phyloP scores from a whole-genome alignment of 1,140 invertebrate genomes.

The Euglossa dilemma region DNA sequence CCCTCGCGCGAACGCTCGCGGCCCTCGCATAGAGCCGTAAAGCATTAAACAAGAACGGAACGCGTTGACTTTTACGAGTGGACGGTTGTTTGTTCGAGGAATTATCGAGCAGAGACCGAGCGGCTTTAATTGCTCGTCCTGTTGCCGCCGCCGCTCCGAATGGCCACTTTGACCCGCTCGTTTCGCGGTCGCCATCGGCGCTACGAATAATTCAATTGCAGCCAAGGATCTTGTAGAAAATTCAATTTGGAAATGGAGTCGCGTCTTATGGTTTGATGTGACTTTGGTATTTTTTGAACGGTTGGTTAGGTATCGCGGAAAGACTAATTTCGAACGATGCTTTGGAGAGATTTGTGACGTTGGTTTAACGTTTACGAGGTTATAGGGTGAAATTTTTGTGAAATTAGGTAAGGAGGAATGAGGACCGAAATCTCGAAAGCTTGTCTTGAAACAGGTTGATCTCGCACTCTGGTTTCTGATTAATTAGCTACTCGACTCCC shows the following conservation, averaged over 20 bases:
- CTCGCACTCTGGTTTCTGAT: too few species aligned
- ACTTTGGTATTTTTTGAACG: neutral
- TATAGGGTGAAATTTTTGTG: too few species aligned
- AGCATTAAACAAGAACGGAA: slow-evolving; percentile 66
- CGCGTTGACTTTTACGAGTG: slow-evolving; percentile 65
- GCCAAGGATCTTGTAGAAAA: neutral
- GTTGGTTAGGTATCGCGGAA: too few species aligned
- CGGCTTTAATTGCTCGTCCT: slow-evolving; percentile 47
- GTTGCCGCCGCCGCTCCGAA: slow-evolving; percentile 1
- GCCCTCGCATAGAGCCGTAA: slow-evolving; percentile 63
- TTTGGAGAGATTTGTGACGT: too few species aligned
- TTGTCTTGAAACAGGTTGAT: too few species aligned
- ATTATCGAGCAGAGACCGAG: slow-evolving; percentile 56
- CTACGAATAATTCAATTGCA: slow-evolving; percentile 16
- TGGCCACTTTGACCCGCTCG: slow-evolving; percentile 12
- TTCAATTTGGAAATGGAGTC: neutral
- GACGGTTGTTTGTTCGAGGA: slow-evolving; percentile 62
- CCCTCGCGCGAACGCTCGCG: slow-evolving; percentile 18
- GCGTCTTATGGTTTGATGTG: too few species aligned
- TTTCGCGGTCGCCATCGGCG: neutral
- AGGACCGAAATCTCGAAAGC: too few species aligned
- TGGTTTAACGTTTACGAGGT: too few species aligned
- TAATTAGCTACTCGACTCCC: too few species aligned
- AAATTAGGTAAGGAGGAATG: too few species aligned
- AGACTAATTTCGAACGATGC: too few species aligned